Conservation (phyloP, 2,113 vertebrate genomes). For the Lamprotornis superbus region DNA sequence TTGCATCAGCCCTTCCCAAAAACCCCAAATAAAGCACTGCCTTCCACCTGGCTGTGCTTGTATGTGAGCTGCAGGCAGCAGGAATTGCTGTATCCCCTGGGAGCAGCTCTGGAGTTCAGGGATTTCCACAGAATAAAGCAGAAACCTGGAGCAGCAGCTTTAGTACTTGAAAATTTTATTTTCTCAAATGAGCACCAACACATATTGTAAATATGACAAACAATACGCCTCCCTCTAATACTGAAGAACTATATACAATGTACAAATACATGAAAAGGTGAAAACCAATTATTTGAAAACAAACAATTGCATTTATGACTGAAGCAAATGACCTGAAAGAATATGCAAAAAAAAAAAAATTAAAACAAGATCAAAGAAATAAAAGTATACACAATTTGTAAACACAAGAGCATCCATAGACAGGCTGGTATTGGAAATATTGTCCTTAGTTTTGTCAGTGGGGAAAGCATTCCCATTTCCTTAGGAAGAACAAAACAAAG, state of each 20-base stretch:
- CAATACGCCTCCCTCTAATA: conserved; percentile 77
- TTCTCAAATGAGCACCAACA: conserved; percentile 87
- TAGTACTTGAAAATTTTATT: conserved; percentile 85
- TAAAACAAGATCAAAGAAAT: conserved; percentile 57
- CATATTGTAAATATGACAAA: conserved; percentile 81
- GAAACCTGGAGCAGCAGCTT: not conserved
- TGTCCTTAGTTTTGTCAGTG: conserved; percentile 62
- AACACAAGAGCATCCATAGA: conserved; percentile 77
- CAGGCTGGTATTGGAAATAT: conserved; percentile 71
- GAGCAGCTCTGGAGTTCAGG: not conserved
- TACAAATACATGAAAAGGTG: conserved; percentile 70
- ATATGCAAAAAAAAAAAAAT: conserved; percentile 18
- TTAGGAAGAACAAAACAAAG: conserved; percentile 45
- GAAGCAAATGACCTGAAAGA: conserved; percentile 77
- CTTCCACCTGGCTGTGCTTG: fast-evolving
- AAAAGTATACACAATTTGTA: conserved; percentile 76
- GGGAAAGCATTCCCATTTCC: conserved; percentile 59
- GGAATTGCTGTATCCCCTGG: fast-evolving
- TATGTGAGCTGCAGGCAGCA: not conserved
- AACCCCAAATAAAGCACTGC: not conserved
- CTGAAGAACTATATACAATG: conserved; percentile 79
- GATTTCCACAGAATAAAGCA: not conserved
- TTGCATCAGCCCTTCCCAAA: not conserved
- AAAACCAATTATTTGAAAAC: conserved; percentile 70
- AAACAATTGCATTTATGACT: conserved; percentile 73